Evolutionary conservation across 2,113 vertebrate species (phyloP).

Genomic region (Corydoras sp.): DNA sequence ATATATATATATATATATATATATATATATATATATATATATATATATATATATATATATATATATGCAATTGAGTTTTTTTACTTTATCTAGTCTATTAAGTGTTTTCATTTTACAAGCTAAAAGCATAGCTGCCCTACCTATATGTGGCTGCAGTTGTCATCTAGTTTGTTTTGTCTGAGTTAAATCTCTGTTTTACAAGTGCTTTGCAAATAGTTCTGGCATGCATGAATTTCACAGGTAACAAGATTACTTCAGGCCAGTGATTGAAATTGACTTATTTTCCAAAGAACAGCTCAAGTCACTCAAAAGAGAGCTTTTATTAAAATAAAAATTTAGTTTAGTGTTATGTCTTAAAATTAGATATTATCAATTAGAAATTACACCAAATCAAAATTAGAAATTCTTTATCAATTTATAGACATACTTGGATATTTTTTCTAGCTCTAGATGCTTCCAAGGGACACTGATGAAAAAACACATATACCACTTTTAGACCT

Average conservation of each 20-base stretch:
- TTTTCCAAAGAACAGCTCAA: slow-evolving; percentile 76
- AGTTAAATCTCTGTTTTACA: slow-evolving; percentile 51
- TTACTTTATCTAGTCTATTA: no score
- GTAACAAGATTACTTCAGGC: slow-evolving; percentile 88
- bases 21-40: no score
- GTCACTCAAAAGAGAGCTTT: slow-evolving; percentile 75
- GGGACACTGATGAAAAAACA: no score
- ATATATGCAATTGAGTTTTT: no score
- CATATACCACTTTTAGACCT: no score
- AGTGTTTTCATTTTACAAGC: no score
- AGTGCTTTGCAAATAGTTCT: slow-evolving; percentile 78
- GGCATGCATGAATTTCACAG: slow-evolving; percentile 93
- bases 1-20: no score
- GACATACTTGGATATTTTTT: no score
- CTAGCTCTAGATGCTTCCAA: no score
- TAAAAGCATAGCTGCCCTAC: neutral
- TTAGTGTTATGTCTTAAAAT: slow-evolving; percentile 25
- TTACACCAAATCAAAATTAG: neutral
- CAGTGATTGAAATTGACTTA: slow-evolving; percentile 91
- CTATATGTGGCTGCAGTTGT: slow-evolving; percentile 9
- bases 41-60: no score
- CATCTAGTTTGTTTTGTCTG: slow-evolving; percentile 33
- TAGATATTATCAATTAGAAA: slow-evolving; percentile 15
- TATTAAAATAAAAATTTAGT: slow-evolving; percentile 58
- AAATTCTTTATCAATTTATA: no score